Evolutionary conservation across 2,888 invertebrate species (phyloP).

Genomic region (Erannis defoliaria): DNA sequence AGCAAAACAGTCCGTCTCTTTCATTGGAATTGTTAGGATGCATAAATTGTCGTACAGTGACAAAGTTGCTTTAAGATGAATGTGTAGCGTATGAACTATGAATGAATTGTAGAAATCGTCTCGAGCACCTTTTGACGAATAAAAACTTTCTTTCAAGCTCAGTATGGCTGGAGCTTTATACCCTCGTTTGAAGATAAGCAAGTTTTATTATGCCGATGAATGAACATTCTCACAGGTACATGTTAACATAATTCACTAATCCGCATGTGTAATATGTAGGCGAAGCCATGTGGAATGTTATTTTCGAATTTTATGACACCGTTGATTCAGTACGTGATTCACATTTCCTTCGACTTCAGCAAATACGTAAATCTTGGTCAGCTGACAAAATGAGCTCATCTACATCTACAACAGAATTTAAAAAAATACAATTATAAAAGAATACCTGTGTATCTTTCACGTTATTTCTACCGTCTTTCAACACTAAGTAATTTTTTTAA

Average conservation of each 20-base stretch:
- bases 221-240: slow-evolving; percentile 12
- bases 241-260: not conserved
- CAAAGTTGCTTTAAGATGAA: slow-evolving; percentile 20
- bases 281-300: slow-evolving; percentile 5
- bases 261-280: slow-evolving; percentile 1
- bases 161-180: slow-evolving; percentile 32
- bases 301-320: slow-evolving; percentile 6
- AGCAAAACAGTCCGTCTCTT: not conserved
- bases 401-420: not conserved
- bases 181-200: slow-evolving; percentile 21
- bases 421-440: no score
- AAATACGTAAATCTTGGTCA: not conserved
- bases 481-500: not conserved
- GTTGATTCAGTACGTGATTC: not conserved
- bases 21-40: slow-evolving; percentile 2
- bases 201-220: slow-evolving; percentile 32
- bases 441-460: slow-evolving; percentile 21
- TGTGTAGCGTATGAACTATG: slow-evolving; percentile 16
- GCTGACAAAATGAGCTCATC: slow-evolving; percentile 5
- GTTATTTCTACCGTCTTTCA: not conserved
- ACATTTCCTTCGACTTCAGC: not conserved
- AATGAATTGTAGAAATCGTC: slow-evolving; percentile 40
- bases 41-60: not conserved
- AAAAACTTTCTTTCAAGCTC: slow-evolving; percentile 39
- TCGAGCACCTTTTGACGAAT: slow-evolving; percentile 26